A percentile compares a stretch with the other conserved stretches of the same genome.
These are phyloP conservation scores for Centropus bengalensis DNA, from an alignment of 2,113 vertebrate genomes.

Conservation along the genomic window DNA sequence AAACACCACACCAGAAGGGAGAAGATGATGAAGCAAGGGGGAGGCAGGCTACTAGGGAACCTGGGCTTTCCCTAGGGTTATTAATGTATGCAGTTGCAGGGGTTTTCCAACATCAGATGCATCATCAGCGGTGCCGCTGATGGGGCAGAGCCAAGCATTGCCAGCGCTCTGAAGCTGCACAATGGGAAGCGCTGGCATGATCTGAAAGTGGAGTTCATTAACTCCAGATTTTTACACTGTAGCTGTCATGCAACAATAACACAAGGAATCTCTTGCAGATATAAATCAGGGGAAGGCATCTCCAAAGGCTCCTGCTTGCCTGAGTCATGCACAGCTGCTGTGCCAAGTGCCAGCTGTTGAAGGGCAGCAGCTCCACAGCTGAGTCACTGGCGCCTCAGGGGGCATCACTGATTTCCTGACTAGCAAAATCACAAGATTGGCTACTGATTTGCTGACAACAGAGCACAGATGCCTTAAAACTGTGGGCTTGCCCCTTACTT, in stretches of 20 bases:
- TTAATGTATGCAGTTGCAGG: background rate
- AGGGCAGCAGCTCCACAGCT: rapidly evolving
- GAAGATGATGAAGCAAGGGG: background rate
- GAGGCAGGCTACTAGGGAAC: background rate
- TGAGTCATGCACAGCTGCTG: background rate
- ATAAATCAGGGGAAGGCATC: conserved; percentile 1
- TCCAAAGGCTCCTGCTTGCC: background rate
- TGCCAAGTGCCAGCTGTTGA: conserved; percentile 26
- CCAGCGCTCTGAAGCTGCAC: background rate
- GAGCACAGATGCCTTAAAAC: background rate
- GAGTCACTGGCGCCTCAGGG: background rate
- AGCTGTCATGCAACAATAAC: background rate
- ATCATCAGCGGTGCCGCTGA: background rate
- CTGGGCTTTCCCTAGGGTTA: background rate
- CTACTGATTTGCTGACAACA: background rate
- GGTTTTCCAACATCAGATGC: background rate
- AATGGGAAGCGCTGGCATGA: background rate
- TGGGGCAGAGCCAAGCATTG: background rate
- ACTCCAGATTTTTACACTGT: conserved; percentile 20
- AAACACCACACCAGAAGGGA: background rate
- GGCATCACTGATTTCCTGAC: background rate
- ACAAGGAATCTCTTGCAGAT: conserved; percentile 1
- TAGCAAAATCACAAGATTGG: background rate
- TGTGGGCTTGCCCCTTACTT: background rate
- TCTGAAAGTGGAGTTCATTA: conserved; percentile 18